These are phyloP conservation scores for Crax fasciolata DNA, from an alignment of 2,797 vertebrate genomes.

Conservation along the genomic window DNA sequence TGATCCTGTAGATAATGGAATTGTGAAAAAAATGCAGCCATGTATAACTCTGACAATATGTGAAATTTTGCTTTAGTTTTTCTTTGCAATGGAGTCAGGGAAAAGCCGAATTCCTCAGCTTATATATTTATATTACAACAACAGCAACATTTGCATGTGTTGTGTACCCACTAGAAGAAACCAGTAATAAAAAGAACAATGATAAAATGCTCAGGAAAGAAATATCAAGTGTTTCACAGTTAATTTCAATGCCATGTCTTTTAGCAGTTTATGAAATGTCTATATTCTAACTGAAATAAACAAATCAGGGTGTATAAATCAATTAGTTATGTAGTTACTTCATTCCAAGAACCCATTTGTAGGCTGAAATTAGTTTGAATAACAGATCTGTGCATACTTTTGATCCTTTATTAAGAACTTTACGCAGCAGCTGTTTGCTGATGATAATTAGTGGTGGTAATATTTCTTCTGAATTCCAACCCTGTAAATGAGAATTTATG, in stretches of 20 bases:
- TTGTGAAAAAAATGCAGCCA: background rate
- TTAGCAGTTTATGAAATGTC: background rate
- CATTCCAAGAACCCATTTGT: background rate
- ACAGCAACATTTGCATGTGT: background rate
- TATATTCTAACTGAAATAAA: slow-evolving; percentile 19
- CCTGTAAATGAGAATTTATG: background rate
- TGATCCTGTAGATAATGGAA: background rate
- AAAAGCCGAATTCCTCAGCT: background rate
- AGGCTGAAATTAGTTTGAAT: background rate
- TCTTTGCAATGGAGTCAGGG: background rate
- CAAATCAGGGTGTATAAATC: background rate
- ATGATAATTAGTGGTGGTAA: background rate
- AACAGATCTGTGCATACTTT: background rate
- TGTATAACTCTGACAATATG: background rate
- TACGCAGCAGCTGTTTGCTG: background rate
- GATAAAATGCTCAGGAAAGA: background rate
- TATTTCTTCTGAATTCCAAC: background rate
- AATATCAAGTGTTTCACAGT: background rate
- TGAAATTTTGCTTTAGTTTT: background rate
- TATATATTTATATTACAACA: background rate
- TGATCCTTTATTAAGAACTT: background rate
- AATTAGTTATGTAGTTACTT: background rate
- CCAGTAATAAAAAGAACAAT: background rate
- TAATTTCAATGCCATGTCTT: background rate
- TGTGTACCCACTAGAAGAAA: background rate